Base-by-base conservation (phyloP, 2,888 invertebrate species). In the Drosophila nigricruria region DNA sequence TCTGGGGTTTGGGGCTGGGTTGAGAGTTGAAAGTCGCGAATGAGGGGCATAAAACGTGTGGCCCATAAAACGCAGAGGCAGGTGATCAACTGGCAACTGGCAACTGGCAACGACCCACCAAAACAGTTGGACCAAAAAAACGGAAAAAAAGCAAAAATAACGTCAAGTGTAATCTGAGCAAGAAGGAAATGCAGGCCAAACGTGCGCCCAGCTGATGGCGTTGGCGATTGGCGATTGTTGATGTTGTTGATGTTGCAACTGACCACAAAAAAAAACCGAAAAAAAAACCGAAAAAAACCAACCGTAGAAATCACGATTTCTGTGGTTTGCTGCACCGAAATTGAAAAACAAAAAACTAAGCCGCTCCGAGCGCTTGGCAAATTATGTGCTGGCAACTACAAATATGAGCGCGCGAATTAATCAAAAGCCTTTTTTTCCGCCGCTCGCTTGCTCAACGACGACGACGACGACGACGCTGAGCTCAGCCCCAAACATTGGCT, bases 81-180 rank as follows among this genome's bases (percentile, higher is more conserved):
- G 84, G 84, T 84, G 84, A 84, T 89, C 84, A 88, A 72, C 79
- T 49, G 63, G 65, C 59, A 45, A 36, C 47, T n/a, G n/a, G n/a
- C 84, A 88, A 72, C 79, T 49, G 63, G 65, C 59, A 45, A 36
- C 47, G 58, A 47, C 16, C 58, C 47, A 45, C 43, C 30, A 40
- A 34, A 34, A 38, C 20, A 23, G 43, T 56, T 38, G 50, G 53
- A 40, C 25, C 40, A 47, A 53, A 43, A 14, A 36, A 65, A 27
- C 23, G 49, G 61, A 54, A 34, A 40, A 42, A 53, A 58, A 43
- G 10, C 10, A 27, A 32, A 73, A 74, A 61, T 77, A 85, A 85
- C 84, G 89, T 89, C 84, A 85, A 85, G 89, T 85, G 89, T 85
- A 85, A 85, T 89, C 84, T 89, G 84, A 85, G 84, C 88, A 87